Conservation (phyloP, 2,113 vertebrate species). For the Felis catus region F.catus_Fca126_mat1.0 CM031412.1:171504501-171505000, state of each 20-base stretch:
- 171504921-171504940: conserved; percentile 12
- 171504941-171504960: background rate
- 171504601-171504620: conserved; percentile 27
- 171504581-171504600: background rate
- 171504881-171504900: background rate
- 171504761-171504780: background rate
- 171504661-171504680: background rate
- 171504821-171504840: background rate
- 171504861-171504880: background rate
- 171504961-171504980: background rate
- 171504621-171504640: background rate
- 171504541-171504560: background rate
- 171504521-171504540: background rate
- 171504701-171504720: background rate
- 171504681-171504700: background rate
- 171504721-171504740: background rate
- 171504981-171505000: background rate
- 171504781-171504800: rapidly evolving
- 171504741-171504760: background rate
- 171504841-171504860: background rate
- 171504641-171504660: background rate
- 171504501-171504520: background rate
- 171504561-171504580: background rate
- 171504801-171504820: background rate
- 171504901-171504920: background rate